These are phyloP conservation scores for Microcebus ravelobensis DNA, from an alignment of 2,113 vertebrate genomes.

Conservation along the genomic window DNA sequence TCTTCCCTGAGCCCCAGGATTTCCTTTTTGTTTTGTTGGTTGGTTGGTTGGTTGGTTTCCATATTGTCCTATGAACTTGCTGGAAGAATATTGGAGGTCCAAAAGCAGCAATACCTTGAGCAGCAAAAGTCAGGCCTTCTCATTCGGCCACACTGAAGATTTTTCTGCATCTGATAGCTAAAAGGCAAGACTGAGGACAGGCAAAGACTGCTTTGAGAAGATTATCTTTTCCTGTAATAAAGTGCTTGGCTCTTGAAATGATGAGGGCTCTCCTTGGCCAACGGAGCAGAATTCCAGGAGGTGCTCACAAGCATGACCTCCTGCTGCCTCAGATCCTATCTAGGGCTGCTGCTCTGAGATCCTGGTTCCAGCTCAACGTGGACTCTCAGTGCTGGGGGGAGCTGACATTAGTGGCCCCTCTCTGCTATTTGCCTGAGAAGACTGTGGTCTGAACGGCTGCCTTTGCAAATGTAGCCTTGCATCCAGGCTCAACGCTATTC, in stretches of 20 bases:
- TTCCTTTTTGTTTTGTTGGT: neutral
- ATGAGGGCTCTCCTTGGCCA: neutral
- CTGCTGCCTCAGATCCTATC: constrained; percentile 1
- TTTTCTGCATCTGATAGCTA: neutral
- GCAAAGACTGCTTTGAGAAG: neutral
- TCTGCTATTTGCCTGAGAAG: neutral
- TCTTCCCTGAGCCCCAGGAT: neutral
- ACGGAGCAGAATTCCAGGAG: neutral
- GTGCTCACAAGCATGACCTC: neutral
- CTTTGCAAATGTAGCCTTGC: neutral
- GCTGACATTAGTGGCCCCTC: neutral
- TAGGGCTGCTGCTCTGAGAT: neutral
- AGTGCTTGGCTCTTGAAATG: neutral
- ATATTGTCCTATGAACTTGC: neutral
- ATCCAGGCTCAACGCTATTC: neutral
- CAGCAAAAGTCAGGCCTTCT: neutral
- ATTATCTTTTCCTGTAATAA: constrained; percentile 3
- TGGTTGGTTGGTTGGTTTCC: neutral
- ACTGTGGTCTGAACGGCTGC: neutral
- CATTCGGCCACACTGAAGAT: neutral
- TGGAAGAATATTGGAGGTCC: neutral
- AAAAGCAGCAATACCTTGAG: neutral
- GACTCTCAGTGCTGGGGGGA: neutral
- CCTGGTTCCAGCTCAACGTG: neutral
- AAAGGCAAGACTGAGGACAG: neutral